phyloP scores from a whole-genome alignment of 2,797 vertebrate genomes.

The Ispidina picta region DNA sequence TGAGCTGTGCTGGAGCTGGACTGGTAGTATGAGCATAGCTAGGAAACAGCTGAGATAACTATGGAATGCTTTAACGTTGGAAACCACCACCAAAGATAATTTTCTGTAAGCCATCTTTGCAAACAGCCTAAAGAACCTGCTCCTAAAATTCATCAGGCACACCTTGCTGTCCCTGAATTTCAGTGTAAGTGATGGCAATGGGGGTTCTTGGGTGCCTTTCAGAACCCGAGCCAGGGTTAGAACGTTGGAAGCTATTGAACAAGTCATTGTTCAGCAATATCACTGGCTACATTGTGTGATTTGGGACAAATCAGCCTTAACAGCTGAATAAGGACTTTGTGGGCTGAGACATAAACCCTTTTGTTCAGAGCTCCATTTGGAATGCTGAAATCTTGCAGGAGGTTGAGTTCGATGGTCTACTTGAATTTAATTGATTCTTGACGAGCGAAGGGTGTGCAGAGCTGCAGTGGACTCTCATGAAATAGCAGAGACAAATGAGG shows the following conservation, averaged over 20 bases:
- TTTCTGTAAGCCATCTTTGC: background rate
- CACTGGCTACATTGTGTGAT: slow-evolving; percentile 77
- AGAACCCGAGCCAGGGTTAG: slow-evolving; percentile 50
- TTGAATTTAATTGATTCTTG: slow-evolving; percentile 67
- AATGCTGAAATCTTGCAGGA: slow-evolving; percentile 72
- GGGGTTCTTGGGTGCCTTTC: background rate
- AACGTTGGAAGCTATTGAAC: slow-evolving; percentile 73
- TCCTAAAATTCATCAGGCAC: background rate
- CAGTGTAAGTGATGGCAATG: background rate
- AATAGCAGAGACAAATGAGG: slow-evolving; percentile 27
- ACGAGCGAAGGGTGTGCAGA: slow-evolving; percentile 50
- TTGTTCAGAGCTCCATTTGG: slow-evolving; percentile 74
- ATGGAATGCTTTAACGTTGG: background rate
- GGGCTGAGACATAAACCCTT: slow-evolving; percentile 73
- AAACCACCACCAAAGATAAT: background rate
- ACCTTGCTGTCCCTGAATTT: background rate
- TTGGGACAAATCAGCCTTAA: slow-evolving; percentile 78
- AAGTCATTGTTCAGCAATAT: slow-evolving; percentile 74
- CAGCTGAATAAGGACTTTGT: slow-evolving; percentile 77
- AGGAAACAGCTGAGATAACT: background rate
- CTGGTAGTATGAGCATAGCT: background rate
- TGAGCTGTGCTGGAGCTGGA: background rate
- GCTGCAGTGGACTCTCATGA: slow-evolving; percentile 38
- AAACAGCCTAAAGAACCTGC: background rate
- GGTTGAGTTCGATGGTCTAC: slow-evolving; percentile 72